Evolutionary conservation across 2,797 vertebrate genomes (phyloP), one percentile per base, ranked within the genome.

Genomic region (Natrix natrix): DNA sequence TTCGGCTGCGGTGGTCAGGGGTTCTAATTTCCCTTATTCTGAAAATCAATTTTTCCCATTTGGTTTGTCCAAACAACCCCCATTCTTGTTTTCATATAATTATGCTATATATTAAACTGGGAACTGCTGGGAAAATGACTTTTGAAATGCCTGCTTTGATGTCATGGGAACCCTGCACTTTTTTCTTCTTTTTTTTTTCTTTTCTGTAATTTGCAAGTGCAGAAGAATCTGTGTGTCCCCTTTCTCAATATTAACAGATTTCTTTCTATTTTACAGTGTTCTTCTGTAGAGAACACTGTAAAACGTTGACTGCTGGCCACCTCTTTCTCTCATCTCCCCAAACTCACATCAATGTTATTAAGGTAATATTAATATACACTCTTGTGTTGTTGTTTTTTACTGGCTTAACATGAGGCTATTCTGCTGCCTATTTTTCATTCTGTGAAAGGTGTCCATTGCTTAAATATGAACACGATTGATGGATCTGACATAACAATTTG

Each of bases 351-450:
- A 74, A 37, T 37, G 32, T 74, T 74, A 74, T 74, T 32, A 87
- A 0, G 0, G 78, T 4, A 93, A 89, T 3, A 0, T 2, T 48
- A 93, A 43, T 87, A 78, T 87, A 94, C 57, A 95, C 63, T 95
- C 94, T 94, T 95, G 91, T 95, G 1, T 3, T 43, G 2, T 43
- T 37, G 32, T 43, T 66, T 86, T 90, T 57, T 93, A 59, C 92
- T 0, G 93, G 43, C 43, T 94, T 66, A 94, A 94, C 32, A 92
- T 95, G 90, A 96, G 95, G 94, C n/a, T 96, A 96, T 97, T 97
- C 96, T 93, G 95, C 69, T 93, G 95, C 95, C 91, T 96, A 94
- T 97, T 97, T 97, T 97, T 97, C 96, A 94, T n/a, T 96, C 94
- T 32, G 7, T 69, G 92, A 96, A 97, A 95, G 96, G 97, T 88